phyloP scores from a whole-genome alignment of 2,113 vertebrate species.

The Phaethon lepturus region DNA sequence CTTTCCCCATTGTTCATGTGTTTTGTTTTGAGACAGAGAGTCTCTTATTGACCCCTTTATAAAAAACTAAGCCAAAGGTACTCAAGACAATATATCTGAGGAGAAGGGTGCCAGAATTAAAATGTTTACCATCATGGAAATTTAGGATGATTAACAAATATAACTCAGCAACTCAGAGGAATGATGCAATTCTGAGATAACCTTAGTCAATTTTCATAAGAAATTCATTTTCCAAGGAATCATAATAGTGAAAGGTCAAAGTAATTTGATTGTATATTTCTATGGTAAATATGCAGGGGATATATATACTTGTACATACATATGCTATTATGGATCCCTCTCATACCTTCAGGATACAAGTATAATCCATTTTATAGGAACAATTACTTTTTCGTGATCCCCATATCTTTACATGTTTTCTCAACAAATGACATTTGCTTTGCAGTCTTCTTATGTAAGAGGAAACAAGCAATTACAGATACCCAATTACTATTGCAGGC shows the following conservation, averaged over 20 bases:
- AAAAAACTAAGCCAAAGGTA: neutral
- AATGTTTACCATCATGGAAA: neutral
- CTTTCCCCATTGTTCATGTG: neutral
- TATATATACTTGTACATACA: neutral
- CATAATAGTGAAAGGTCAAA: neutral
- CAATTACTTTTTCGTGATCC: neutral
- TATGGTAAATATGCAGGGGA: neutral
- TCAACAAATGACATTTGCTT: neutral
- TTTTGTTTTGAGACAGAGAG: neutral
- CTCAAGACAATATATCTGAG: neutral
- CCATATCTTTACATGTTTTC: neutral
- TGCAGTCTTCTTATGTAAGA: neutral
- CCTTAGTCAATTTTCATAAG: neutral
- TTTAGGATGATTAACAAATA: neutral
- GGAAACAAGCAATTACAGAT: constrained; percentile 17
- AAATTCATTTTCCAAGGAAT: neutral
- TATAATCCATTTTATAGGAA: neutral
- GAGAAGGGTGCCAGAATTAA: neutral
- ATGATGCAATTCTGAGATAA: neutral
- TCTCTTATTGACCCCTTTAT: neutral
- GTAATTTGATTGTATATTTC: neutral
- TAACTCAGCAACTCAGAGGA: neutral
- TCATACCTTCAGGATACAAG: neutral
- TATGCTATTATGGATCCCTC: neutral
- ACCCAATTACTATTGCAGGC: neutral